These are phyloP conservation scores for Actinernus sp. DNA, from an alignment of 92 coral and sea anemone species.

Conservation along the genomic window DNA sequence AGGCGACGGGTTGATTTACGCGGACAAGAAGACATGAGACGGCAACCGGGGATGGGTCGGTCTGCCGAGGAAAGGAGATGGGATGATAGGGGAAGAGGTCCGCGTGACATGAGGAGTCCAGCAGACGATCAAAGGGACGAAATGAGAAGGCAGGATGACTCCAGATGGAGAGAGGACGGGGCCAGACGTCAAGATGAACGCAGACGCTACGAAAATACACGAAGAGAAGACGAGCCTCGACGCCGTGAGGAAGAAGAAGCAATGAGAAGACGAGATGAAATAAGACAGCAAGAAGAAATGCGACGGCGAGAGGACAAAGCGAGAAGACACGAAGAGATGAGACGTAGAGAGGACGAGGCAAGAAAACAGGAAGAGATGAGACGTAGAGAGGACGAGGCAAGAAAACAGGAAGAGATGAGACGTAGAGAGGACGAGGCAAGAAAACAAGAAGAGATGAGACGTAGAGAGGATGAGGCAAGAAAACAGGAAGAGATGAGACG, in stretches of 20 bases:
- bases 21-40: conserved; percentile 18
- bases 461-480: conserved; percentile 19
- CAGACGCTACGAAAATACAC: conserved; percentile 10
- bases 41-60: conserved; percentile 1
- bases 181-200: conserved; percentile 18
- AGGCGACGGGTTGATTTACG: conserved; percentile 17
- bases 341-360: conserved; percentile 17
- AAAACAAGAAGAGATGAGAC: conserved; percentile 14
- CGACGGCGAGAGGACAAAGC: conserved; percentile 11
- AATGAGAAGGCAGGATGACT: conserved; percentile 3
- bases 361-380: conserved; percentile 14
- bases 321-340: conserved; percentile 2
- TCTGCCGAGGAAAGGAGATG: conserved; percentile 13
- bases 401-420: conserved; percentile 2
- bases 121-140: no score
- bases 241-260: conserved; percentile 14
- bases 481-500: conserved; percentile 45
- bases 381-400: conserved; percentile 17
- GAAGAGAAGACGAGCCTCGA: conserved; percentile 30
- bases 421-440: conserved; percentile 28
- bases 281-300: background rate
- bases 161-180: conserved; percentile 26
- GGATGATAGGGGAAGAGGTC: no score
- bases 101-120: no score
- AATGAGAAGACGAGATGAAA: conserved; percentile 4